A percentile compares a stretch with the other conserved stretches of the same genome.
Evolutionary conservation across 2,797 vertebrate genomes (phyloP).

Genomic region (Glossophaga mutica): DNA sequence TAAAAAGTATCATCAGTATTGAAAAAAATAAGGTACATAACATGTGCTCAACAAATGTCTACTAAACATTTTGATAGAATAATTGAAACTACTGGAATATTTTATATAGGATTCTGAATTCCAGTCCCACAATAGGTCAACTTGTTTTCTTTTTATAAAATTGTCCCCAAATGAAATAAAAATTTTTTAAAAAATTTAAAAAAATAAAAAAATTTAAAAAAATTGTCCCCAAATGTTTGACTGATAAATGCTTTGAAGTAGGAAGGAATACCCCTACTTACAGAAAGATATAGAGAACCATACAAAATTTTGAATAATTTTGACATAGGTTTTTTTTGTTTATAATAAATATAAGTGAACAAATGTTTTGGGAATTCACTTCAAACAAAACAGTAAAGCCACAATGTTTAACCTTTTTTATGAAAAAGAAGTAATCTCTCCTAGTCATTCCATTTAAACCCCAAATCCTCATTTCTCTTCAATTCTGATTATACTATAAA

Average conservation of each 20-base stretch:
- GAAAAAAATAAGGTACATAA: not conserved
- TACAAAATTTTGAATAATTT: not conserved
- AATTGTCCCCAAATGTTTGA: slow-evolving; percentile 3
- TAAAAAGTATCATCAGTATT: not conserved
- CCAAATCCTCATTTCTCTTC: not conserved
- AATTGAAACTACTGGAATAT: not conserved
- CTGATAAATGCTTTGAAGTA: slow-evolving; percentile 10
- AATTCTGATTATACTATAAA: not conserved
- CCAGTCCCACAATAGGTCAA: not conserved
- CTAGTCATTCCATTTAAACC: not conserved
- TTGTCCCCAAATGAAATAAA: slow-evolving; percentile 17
- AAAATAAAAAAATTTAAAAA: too few species aligned
- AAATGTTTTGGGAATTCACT: not conserved
- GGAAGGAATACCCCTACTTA: not conserved
- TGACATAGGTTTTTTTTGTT: not conserved
- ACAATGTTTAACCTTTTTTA: slow-evolving; percentile 6
- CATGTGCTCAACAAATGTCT: not conserved
- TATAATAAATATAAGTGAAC: not conserved
- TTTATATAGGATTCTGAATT: slow-evolving; percentile 19
- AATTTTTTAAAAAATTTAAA: too few species aligned
- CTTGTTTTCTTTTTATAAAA: slow-evolving; percentile 5
- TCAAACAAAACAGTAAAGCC: not conserved
- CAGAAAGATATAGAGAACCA: not conserved
- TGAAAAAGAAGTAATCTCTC: slow-evolving; percentile 12
- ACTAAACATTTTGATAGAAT: slow-evolving; percentile 9